Evolutionary conservation across 2,113 vertebrate genomes (phyloP), one percentile per base, ranked within the genome.

Genomic region (Bujurquina vittata): DNA sequence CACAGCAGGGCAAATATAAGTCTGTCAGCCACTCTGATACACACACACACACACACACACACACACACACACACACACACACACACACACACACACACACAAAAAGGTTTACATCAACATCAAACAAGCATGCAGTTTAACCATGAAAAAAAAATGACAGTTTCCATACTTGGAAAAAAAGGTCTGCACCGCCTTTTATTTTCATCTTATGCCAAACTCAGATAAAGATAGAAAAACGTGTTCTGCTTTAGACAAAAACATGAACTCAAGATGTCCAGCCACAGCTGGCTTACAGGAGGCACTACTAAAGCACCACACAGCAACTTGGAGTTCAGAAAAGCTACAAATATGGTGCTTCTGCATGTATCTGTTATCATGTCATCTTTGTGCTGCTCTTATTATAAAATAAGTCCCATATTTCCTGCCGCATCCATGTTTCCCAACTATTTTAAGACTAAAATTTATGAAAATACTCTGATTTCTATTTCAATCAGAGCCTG

Each of bases 401-500:
- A 56, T 31, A 23, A 49, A 79, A 52, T 26, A 72, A 20, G 58
- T 63, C 29, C 80, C 58, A 59, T 59, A 61, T 54, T 62, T 67
- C 43, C 17, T 37, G 61, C 62, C 10, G 15, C 23, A 35, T 33
- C 46, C 46, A 26, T 26, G 73, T 62, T 49, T 10, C 74, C 33
- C 23, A 29, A 17, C 79, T 86, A 87, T 84, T 89, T 79, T 75
- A 65, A 75, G 52, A 56, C 57, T 11, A 29, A 43, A 12, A 60
- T 56, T 75, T 40, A 77, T 75, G 83, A 86, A 88, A 89, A 88
- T 65, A 57, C 35, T 60, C 20, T 58, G 74, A 26, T 49, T 58
- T 55, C 74, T 84, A 87, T 89, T 91, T 89, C 20, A 63, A 87
- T 79, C 61, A 79, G 23, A 80, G 84, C 58, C 79, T 88, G 77